These are phyloP conservation scores for Ivindomyrus marchei DNA, from an alignment of 2,113 vertebrate genomes.

Conservation along the genomic window DNA sequence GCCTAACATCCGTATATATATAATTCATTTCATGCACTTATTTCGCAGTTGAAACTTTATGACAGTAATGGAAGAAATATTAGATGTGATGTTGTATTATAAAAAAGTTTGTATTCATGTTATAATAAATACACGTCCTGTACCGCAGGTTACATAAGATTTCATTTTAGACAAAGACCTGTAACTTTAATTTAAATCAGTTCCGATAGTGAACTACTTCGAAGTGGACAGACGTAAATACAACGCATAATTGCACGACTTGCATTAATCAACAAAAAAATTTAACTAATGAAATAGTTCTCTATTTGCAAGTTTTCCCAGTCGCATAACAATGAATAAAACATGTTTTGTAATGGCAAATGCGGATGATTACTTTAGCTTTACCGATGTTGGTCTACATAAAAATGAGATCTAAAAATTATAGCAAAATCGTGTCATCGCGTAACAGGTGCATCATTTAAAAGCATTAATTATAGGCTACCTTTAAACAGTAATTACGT, in stretches of 20 bases:
- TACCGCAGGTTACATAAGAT: background rate
- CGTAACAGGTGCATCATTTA: background rate
- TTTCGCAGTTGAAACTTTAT: background rate
- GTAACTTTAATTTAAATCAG: background rate
- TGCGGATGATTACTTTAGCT: background rate
- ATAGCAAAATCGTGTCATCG: background rate
- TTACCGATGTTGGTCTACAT: background rate
- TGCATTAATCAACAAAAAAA: background rate
- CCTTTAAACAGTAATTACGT: background rate
- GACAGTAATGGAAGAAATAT: background rate
- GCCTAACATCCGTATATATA: background rate
- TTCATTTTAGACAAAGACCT: background rate
- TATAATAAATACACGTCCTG: background rate
- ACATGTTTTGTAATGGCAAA: background rate
- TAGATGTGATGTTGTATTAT: background rate
- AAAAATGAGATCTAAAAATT: background rate
- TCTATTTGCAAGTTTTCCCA: slow-evolving; percentile 17
- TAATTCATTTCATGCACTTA: background rate
- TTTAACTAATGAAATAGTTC: background rate
- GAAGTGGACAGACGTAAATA: background rate
- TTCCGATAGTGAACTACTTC: background rate
- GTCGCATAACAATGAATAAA: background rate
- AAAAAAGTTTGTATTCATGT: background rate
- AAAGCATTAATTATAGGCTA: background rate
- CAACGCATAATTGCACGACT: background rate